Base-by-base conservation (phyloP, 2,797 vertebrate genomes). In the Otolemur crassicaudatus region DNA sequence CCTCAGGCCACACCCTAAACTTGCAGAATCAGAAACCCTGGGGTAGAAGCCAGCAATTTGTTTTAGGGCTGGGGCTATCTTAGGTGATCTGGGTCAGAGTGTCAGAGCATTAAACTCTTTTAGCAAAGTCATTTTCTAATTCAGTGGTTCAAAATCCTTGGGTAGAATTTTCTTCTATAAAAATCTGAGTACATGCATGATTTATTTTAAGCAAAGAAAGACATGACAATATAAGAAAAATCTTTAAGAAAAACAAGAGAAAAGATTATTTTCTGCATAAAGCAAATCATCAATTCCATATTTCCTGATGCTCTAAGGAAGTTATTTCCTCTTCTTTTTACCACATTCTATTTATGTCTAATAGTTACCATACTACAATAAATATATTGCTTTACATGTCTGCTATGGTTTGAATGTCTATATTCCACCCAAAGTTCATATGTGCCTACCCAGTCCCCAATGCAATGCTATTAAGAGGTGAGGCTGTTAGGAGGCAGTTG, bases 171-270 rank as follows among this genome's bases (percentile, higher is more conserved):
- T 70, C 75, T 95, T 60, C 58, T 84, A 34, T 37, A 7, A 84
- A 84, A 73, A 80, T 79, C 49, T 87, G 40, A 82, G 34, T 65
- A 79, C 13, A 61, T 56, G 29, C 25, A 63, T 86, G 17, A 8
- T 83, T 90, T 67, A 70, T 69, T 93, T 91, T 90, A 89, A 94
- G 40, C 37, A 88, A 91, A 76, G 27, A 88, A 91, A 76, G 31
- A 27, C 25, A 85, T 80, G n/a, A 58, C 23, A 85, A 70, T 49
- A 17, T 19, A 79, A 82, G 37, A 60, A 56, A 92, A 61, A 67
- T 31, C 25, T 53, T 77, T 83, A 69, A 94, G 75, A 34, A 53
- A 60, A 72, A 56, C 40, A 56, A 63, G 8, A 27, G 46, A n/a
- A 14, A 61, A 34, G 25, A 69, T 29, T 70, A 58, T 65, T 72